Percentiles rank a stretch among this genome's conserved stretches.
Evolutionary conservation across 2,888 invertebrate genomes (phyloP).

Genomic region (Cheilosia vernalis): DNA sequence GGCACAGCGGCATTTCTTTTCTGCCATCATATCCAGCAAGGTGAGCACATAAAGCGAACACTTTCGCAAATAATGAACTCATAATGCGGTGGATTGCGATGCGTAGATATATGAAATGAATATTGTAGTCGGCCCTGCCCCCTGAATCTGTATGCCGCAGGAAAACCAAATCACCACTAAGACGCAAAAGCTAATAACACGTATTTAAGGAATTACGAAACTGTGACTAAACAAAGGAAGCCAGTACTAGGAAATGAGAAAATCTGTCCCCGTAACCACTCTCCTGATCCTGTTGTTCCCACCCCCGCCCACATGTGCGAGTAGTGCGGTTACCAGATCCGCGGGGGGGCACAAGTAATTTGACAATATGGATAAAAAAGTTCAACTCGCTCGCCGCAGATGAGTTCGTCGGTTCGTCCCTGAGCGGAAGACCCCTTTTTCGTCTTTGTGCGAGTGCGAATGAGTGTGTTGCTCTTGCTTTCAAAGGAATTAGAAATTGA

Average conservation of each 20-base stretch:
- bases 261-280: slow-evolving; percentile 44
- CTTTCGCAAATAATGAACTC: slow-evolving; percentile 70
- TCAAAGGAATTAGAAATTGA: slow-evolving; percentile 43
- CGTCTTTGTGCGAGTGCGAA: background rate
- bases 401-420: slow-evolving; percentile 28
- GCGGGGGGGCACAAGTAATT: slow-evolving; percentile 70
- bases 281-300: slow-evolving; percentile 40
- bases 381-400: slow-evolving; percentile 64
- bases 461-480: background rate
- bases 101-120: slow-evolving; percentile 32
- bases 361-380: slow-evolving; percentile 54
- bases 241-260: slow-evolving; percentile 19
- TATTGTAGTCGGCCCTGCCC: slow-evolving; percentile 38
- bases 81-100: slow-evolving; percentile 62
- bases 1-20: slow-evolving; percentile 39
- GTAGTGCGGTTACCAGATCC: slow-evolving; percentile 36
- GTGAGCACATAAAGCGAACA: slow-evolving; percentile 45
- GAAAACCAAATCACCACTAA: slow-evolving; percentile 51
- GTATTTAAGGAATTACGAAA: slow-evolving; percentile 68
- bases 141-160: background rate
- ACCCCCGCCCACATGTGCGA: background rate
- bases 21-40: slow-evolving; percentile 24
- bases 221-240: slow-evolving; percentile 58
- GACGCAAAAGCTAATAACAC: slow-evolving; percentile 62
- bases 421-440: slow-evolving; percentile 14